Evolutionary conservation across 2,888 invertebrate species (phyloP).

Genomic region (Drosophila falleni): DNA sequence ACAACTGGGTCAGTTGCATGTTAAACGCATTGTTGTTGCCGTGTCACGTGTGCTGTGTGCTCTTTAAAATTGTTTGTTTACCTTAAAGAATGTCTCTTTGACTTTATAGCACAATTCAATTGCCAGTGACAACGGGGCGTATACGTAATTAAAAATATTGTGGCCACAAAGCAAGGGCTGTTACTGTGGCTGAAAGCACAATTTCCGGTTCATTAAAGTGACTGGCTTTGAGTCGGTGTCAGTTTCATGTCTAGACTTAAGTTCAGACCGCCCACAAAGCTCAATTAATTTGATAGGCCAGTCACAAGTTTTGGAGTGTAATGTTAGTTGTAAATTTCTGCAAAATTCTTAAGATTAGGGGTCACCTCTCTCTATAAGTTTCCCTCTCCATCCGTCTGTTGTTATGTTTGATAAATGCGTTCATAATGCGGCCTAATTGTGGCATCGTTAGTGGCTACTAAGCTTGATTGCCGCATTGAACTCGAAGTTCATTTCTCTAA

Average conservation of each 20-base stretch:
- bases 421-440: slow-evolving; percentile 72
- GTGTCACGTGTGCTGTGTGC: slow-evolving; percentile 25
- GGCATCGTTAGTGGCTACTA: slow-evolving; percentile 62
- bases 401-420: slow-evolving; percentile 66
- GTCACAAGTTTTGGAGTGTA: slow-evolving; percentile 13
- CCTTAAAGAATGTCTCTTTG: slow-evolving; percentile 3
- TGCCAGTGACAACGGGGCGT: slow-evolving; percentile 33
- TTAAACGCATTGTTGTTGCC: slow-evolving; percentile 21
- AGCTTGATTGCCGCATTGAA: slow-evolving; percentile 44
- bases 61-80: slow-evolving; percentile 41
- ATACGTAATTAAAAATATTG: slow-evolving; percentile 59
- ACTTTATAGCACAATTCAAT: slow-evolving; percentile 35
- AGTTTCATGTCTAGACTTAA: slow-evolving; percentile 27
- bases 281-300: slow-evolving; percentile 66
- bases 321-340: slow-evolving; percentile 31
- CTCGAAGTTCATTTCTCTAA: slow-evolving; percentile 21
- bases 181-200: slow-evolving; percentile 38
- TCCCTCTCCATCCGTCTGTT: slow-evolving; percentile 2
- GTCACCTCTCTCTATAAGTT: not conserved
- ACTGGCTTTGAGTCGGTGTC: slow-evolving; percentile 13
- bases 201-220: slow-evolving; percentile 69
- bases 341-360: slow-evolving; percentile 31
- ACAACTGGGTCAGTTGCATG: slow-evolving; percentile 25
- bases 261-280: slow-evolving; percentile 46
- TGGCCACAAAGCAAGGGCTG: slow-evolving; percentile 35